Base-by-base conservation (phyloP, 2,888 invertebrate genomes). In the Callimorpha dominula region DNA sequence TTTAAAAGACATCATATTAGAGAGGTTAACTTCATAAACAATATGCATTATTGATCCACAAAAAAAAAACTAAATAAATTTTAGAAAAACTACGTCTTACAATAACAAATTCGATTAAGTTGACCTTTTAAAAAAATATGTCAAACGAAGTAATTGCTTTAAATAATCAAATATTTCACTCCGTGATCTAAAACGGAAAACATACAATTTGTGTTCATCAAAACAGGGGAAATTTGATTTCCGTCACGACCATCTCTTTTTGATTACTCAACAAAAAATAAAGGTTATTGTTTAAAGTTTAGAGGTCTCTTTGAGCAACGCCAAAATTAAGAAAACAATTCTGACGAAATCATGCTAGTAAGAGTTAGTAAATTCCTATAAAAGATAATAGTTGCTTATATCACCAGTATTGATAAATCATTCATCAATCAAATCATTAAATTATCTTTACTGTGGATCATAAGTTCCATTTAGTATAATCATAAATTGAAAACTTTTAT, bases 141-240 rank as follows among this genome's bases (percentile, higher is more conserved):
- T 63, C 8, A 0, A 63, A 17, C 42, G 7, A 64, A 64, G 4
- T 46, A 64, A 64, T 40, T 64, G n/a, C 42, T 64, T 17, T n/a
- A n/a, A 52, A n/a, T 42, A 54, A 54, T n/a, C 42, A 67, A 54
- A 67, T n/a, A 54, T 42, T 42, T 42, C 50, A 42, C 65, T 8
- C 12, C 11, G 15, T 50, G 17, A 42, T 71, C n/a, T 15, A 42
- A 50, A 62, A 50, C 62, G 17, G n/a, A 71, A 46, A 17, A 40
- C 49, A 49, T 65, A 40, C 3, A n/a, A 62, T 62, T 71, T 42
- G 63, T 54, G 54, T 70, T 70, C 63, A 65, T 68, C 43, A 67
- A 69, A 70, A 31, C 20, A 67, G 31, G 20, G 42, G 15, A 64
- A 68, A 70, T 73, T 57, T 52, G 68, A 74, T 74, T 74, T 74